A percentile compares a stretch with the other conserved stretches of the same genome.
phyloP scores from a whole-genome alignment of 2,888 invertebrate species.

The Patella ulyssiponensis region DNA sequence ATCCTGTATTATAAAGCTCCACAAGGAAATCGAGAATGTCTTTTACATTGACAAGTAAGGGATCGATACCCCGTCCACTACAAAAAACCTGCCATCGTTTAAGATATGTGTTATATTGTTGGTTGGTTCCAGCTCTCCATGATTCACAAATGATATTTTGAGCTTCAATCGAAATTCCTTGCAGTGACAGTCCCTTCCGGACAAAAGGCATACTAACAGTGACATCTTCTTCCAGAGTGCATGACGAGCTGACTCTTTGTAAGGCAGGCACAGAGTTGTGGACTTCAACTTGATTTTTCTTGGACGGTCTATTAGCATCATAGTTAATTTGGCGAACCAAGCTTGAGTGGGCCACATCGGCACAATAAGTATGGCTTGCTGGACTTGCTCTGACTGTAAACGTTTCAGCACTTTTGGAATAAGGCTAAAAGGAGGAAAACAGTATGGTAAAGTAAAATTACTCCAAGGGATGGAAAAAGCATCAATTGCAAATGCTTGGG shows the following conservation, averaged over 20 bases:
- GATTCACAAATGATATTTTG: not conserved
- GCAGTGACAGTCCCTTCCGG: not conserved
- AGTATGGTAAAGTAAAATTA: conserved; percentile 20
- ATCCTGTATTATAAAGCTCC: no score
- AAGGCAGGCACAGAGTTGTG: not conserved
- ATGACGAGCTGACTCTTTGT: not conserved
- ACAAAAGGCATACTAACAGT: not conserved
- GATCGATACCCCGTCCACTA: no score
- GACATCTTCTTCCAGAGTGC: not conserved
- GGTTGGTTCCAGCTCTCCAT: not conserved
- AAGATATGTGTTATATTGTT: no score
- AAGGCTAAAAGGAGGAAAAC: conserved; percentile 31
- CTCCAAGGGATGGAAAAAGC: conserved; percentile 24
- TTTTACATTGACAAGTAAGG: no score
- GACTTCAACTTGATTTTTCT: not conserved
- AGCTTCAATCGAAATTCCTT: not conserved
- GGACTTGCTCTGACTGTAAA: conserved; percentile 17
- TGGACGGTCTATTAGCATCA: conserved; percentile 11
- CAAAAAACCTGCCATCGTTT: no score
- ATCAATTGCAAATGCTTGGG: conserved; percentile 25
- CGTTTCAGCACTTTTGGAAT: conserved; percentile 24
- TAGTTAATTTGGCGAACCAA: conserved; percentile 26
- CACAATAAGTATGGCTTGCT: conserved; percentile 19
- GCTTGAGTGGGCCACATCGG: conserved; percentile 30
- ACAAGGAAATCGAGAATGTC: no score